Percentiles rank a stretch among this genome's conserved stretches.
Evolutionary conservation across 2,888 invertebrate genomes (phyloP).

Genomic region (Euphydryas editha): DNA sequence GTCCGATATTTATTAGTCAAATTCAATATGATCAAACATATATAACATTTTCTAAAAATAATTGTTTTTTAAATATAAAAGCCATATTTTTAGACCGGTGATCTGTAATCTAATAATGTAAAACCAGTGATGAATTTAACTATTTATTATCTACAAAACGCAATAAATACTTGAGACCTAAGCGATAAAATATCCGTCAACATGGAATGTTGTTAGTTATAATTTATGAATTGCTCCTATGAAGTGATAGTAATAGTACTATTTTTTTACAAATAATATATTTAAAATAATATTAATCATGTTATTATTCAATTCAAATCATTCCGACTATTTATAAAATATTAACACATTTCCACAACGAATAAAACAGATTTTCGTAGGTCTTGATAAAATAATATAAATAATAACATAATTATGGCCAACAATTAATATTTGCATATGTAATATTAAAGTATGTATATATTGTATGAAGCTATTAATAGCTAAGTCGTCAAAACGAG

Average conservation of each 20-base stretch:
- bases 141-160: background rate
- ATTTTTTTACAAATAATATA: background rate
- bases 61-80: background rate
- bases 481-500: background rate
- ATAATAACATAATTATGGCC: too few species aligned
- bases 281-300: background rate
- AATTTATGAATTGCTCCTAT: background rate
- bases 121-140: background rate
- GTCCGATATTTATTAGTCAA: too few species aligned
- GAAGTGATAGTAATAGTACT: background rate
- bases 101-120: conserved; percentile 3
- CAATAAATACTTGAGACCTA: background rate
- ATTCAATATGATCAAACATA: background rate
- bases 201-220: background rate
- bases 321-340: too few species aligned
- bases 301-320: background rate
- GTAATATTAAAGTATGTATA: background rate
- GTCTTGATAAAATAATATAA: too few species aligned
- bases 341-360: too few species aligned
- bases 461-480: background rate
- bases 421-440: too few species aligned
- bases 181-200: background rate
- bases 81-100: background rate
- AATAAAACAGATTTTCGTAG: too few species aligned
- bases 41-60: background rate